A percentile compares a stretch with the other conserved stretches of the same genome.
phyloP scores from a whole-genome alignment of 2,797 vertebrate genomes.

The Squalus acanthias region DNA sequence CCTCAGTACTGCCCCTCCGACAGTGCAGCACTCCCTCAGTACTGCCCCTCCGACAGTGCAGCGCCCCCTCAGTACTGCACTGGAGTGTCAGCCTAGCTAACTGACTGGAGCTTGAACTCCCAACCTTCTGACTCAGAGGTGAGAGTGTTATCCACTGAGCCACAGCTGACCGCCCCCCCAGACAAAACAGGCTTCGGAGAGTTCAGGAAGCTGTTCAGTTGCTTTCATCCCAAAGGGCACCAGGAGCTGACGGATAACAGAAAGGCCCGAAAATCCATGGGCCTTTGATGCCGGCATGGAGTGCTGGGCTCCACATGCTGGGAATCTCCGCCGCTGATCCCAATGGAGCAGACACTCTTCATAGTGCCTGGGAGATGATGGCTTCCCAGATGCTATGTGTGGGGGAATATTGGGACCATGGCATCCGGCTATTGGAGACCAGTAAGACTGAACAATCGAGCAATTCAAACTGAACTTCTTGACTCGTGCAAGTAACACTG shows the following conservation, averaged over 20 bases:
- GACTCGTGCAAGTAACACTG: not conserved
- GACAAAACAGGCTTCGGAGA: not conserved
- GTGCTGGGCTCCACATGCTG: not conserved
- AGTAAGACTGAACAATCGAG: not conserved
- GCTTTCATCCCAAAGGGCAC: not conserved
- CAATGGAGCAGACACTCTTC: not conserved
- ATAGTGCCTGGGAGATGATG: not conserved
- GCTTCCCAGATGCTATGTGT: not conserved
- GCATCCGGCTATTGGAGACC: not conserved
- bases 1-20: not conserved
- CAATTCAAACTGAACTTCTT: not conserved
- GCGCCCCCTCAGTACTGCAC: no score
- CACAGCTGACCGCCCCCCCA: no score
- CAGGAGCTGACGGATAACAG: not conserved
- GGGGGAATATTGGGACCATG: not conserved
- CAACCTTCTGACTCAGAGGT: not conserved
- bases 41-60: no score
- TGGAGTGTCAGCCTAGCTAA: not conserved
- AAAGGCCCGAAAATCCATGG: not conserved
- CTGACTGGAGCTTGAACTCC: not conserved
- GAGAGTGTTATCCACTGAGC: not conserved
- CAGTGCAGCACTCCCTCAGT: not conserved
- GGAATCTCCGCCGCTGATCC: not conserved
- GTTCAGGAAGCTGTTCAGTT: not conserved
- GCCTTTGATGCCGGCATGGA: not conserved